phyloP scores from a whole-genome alignment of 2,113 vertebrate species.

The Paradisaea rubra region DNA sequence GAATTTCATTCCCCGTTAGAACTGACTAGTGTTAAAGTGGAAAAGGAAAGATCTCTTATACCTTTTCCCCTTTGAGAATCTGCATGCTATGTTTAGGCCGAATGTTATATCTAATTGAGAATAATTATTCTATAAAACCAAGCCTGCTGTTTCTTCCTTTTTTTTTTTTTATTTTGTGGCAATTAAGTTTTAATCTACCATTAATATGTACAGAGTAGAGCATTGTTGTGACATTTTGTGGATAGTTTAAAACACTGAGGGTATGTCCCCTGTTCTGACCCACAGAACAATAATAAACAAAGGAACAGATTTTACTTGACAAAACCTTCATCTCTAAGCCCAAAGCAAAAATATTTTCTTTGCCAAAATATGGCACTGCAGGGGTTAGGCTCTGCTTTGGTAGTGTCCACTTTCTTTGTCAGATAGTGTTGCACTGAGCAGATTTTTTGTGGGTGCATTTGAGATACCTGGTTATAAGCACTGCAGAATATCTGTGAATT shows the following conservation, averaged over 20 bases:
- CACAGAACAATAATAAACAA: not conserved
- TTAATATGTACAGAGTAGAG: not conserved
- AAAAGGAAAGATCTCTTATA: slow-evolving; percentile 43
- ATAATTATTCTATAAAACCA: slow-evolving; percentile 15
- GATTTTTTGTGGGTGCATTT: not conserved
- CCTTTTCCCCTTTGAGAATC: not conserved
- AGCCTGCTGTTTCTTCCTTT: not conserved
- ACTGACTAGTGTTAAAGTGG: slow-evolving; percentile 49
- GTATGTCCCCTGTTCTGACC: not conserved
- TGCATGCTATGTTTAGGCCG: not conserved
- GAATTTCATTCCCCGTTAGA: slow-evolving; percentile 62
- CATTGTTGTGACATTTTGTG: not conserved
- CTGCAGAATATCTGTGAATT: not conserved
- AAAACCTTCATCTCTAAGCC: not conserved
- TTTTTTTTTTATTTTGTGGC: not conserved
- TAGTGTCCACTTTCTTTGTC: not conserved
- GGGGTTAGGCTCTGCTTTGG: not conserved
- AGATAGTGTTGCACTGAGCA: not conserved
- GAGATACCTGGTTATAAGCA: not conserved
- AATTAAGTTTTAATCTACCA: not conserved
- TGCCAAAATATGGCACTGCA: not conserved
- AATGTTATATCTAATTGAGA: slow-evolving; percentile 19
- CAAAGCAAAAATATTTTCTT: not conserved
- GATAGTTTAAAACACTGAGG: not conserved
- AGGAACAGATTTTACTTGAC: not conserved